These are phyloP conservation scores for Eurystomus glaucurus DNA, from an alignment of 2,797 vertebrate species.

Conservation along the genomic window DNA sequence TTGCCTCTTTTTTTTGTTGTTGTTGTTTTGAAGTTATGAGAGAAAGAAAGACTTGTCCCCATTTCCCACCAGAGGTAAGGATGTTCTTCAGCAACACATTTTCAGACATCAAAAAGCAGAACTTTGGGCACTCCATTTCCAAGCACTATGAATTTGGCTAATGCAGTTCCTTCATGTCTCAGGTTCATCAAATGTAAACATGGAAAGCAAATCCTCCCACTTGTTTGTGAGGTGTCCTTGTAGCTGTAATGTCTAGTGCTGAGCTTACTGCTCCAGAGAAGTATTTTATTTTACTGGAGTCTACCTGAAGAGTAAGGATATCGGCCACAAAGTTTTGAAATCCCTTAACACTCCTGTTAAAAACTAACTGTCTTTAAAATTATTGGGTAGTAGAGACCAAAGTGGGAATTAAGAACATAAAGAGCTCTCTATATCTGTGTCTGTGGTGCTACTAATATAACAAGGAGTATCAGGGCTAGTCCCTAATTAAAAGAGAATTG, in stretches of 20 bases:
- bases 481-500: constrained; percentile 25
- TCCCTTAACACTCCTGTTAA: neutral
- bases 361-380: neutral
- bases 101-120: neutral
- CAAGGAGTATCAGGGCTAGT: neutral
- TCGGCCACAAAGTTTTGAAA: neutral
- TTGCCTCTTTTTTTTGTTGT: neutral
- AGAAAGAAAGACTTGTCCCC: neutral
- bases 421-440: neutral
- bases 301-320: neutral
- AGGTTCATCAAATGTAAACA: neutral
- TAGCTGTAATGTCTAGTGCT: neutral
- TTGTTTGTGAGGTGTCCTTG: neutral
- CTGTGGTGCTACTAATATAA: neutral
- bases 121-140: neutral
- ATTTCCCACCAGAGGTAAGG: neutral
- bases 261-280: neutral
- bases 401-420: constrained; percentile 20
- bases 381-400: neutral
- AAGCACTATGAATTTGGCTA: neutral
- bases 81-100: neutral
- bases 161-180: neutral
- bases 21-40: neutral
- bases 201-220: neutral
- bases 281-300: neutral